Conservation (phyloP, 2,113 vertebrate genomes). For the Psammodynastes pulverulentus region DNA sequence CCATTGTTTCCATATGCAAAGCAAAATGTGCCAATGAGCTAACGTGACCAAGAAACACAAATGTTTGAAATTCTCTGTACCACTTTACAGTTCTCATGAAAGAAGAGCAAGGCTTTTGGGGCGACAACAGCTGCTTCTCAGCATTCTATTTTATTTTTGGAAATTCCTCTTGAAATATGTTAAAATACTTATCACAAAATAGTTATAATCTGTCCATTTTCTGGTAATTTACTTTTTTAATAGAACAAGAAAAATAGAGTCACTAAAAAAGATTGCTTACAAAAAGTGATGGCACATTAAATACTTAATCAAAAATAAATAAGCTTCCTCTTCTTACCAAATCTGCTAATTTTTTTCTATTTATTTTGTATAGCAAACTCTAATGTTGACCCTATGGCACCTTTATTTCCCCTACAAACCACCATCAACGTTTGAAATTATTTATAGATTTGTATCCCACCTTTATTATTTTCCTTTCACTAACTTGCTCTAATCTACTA, state of each 20-base stretch:
- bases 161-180: background rate
- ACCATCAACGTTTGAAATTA: background rate
- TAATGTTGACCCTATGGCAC: background rate
- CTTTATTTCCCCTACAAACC: background rate
- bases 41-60: constrained; percentile 7
- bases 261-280: background rate
- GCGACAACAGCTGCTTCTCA: background rate
- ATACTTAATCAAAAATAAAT: background rate
- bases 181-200: background rate
- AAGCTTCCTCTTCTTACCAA: background rate
- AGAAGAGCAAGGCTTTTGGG: background rate
- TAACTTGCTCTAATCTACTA: background rate
- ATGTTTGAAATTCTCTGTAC: constrained; percentile 14
- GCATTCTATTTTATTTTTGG: background rate
- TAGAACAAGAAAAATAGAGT: background rate
- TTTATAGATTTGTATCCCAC: background rate
- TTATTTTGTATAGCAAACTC: background rate
- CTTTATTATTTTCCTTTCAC: background rate
- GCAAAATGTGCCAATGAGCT: constrained; percentile 32
- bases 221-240: background rate
- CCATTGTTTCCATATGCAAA: constrained; percentile 38
- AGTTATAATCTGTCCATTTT: background rate
- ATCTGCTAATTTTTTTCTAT: background rate
- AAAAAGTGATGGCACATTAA: background rate
- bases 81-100: constrained; percentile 10